Evolutionary conservation across 2,888 invertebrate species (phyloP).

Genomic region (Tetanocera ferruginea): DNA sequence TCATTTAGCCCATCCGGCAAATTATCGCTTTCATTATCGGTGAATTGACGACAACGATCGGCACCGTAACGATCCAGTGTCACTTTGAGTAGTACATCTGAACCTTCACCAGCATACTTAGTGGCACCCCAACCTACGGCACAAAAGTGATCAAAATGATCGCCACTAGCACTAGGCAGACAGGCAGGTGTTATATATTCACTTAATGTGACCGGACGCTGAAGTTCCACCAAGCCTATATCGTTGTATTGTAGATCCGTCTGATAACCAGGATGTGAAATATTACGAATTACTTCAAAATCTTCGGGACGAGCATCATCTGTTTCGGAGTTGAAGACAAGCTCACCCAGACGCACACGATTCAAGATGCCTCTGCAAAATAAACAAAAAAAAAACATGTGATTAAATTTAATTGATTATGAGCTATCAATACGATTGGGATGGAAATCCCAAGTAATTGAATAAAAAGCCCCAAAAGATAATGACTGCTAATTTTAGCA

Average conservation of each 20-base stretch:
- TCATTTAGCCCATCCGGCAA: slow-evolving; percentile 53
- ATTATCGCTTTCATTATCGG: slow-evolving; percentile 39
- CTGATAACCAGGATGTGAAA: slow-evolving; percentile 69
- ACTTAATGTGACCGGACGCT: slow-evolving; percentile 63
- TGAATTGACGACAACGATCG: slow-evolving; percentile 45
- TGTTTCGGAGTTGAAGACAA: slow-evolving; percentile 57
- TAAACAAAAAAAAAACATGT: background rate
- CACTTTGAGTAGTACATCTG: slow-evolving; percentile 71
- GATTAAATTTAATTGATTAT: too few species aligned
- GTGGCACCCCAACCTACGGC: slow-evolving; percentile 72
- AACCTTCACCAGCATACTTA: slow-evolving; percentile 58
- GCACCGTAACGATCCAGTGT: slow-evolving; percentile 67
- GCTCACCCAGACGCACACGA: slow-evolving; percentile 61
- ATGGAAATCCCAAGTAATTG: background rate
- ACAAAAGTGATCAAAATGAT: slow-evolving; percentile 57
- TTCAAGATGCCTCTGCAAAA: slow-evolving; percentile 55
- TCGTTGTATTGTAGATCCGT: slow-evolving; percentile 70
- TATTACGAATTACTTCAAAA: slow-evolving; percentile 54
- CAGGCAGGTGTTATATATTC: slow-evolving; percentile 71
- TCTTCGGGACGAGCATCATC: slow-evolving; percentile 63
- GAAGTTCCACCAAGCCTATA: slow-evolving; percentile 71
- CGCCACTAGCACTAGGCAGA: slow-evolving; percentile 60
- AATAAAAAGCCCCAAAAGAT: too few species aligned
- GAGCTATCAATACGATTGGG: too few species aligned
- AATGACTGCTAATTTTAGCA: background rate